Evolutionary conservation across 1,140 invertebrate genomes (phyloP).

Genomic region (Rhopalosiphum maidis): DNA sequence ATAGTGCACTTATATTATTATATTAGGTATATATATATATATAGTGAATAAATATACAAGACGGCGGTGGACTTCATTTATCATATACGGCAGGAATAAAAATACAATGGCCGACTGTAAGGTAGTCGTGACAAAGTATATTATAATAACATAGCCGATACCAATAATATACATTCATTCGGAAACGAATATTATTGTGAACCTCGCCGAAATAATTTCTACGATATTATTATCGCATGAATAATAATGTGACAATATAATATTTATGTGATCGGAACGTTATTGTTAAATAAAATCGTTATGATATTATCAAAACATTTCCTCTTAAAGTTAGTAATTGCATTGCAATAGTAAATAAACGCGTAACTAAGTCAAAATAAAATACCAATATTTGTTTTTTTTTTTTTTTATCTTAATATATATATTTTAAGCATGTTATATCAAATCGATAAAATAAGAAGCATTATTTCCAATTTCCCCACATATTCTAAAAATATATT

Average conservation of each 20-base stretch:
- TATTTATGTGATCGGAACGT: neutral
- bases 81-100: conserved; percentile 9
- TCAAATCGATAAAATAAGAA: neutral
- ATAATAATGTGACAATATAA: neutral
- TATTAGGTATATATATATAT: neutral
- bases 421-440: neutral
- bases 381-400: no score
- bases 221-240: neutral
- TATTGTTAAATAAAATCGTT: neutral
- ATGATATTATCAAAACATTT: neutral
- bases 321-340: neutral
- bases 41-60: neutral
- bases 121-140: conserved; percentile 31
- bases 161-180: neutral
- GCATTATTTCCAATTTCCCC: neutral
- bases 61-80: conserved; percentile 21
- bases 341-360: neutral
- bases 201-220: neutral
- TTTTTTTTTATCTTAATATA: no score
- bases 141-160: neutral
- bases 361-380: neutral
- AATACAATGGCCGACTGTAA: conserved; percentile 6
- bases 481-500: neutral
- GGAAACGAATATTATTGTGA: neutral
- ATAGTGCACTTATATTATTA: neutral